These are phyloP conservation scores for Callionymus lyra DNA, from an alignment of 2,113 vertebrate genomes.

Conservation along the genomic window DNA sequence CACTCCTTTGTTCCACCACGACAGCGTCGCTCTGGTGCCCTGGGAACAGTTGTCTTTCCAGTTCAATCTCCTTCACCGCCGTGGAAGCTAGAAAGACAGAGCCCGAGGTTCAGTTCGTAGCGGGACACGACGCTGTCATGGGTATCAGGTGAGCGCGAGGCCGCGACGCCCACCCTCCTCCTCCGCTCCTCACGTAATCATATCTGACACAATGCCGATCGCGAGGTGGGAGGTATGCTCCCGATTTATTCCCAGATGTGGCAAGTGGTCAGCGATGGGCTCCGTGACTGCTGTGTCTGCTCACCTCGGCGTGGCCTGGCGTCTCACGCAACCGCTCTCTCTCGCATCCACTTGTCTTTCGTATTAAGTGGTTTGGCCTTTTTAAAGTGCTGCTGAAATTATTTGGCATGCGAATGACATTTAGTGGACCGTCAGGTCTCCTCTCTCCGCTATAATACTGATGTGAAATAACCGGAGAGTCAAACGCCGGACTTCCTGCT, in stretches of 20 bases:
- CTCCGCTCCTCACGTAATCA: slow-evolving; percentile 35
- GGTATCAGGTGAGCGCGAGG: slow-evolving; percentile 48
- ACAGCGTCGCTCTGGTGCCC: slow-evolving; percentile 23
- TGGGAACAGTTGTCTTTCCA: slow-evolving; percentile 29
- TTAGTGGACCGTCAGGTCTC: slow-evolving; percentile 14
- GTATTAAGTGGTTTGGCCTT: slow-evolving; percentile 18
- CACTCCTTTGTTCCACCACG: slow-evolving; percentile 22
- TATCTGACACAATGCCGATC: slow-evolving; percentile 57
- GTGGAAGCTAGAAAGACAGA: slow-evolving; percentile 18
- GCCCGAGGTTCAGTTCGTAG: slow-evolving; percentile 42
- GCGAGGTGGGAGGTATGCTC: slow-evolving; percentile 39
- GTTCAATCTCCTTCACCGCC: slow-evolving; percentile 30
- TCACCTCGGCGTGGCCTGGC: slow-evolving; percentile 19
- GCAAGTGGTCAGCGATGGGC: slow-evolving; percentile 30
- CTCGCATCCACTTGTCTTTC: slow-evolving; percentile 20
- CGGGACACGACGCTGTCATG: slow-evolving; percentile 31
- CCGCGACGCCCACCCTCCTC: not conserved
- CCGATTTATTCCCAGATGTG: slow-evolving; percentile 35
- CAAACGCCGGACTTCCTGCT: slow-evolving; percentile 5
- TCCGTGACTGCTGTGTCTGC: slow-evolving; percentile 9
- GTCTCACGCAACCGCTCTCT: slow-evolving; percentile 6
- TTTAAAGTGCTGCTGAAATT: slow-evolving; percentile 6
- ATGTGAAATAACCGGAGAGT: slow-evolving; percentile 16
- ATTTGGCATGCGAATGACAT: slow-evolving; percentile 5
- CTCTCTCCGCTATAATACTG: slow-evolving; percentile 8